Evolutionary conservation across 2,888 invertebrate genomes (phyloP).

Genomic region (Hybos culiciformis): DNA sequence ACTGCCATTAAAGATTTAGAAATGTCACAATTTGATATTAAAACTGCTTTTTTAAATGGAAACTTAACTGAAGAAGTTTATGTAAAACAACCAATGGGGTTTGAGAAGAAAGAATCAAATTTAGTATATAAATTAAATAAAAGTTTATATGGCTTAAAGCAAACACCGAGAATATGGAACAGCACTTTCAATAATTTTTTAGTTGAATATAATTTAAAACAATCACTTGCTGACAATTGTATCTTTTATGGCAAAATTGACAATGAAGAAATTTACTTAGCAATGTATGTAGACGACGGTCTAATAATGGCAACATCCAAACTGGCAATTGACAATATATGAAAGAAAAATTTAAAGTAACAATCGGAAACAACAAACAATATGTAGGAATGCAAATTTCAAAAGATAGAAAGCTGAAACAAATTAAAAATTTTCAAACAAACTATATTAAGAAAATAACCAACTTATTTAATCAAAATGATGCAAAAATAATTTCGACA

Average conservation of each 20-base stretch:
- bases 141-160: constrained; percentile 12
- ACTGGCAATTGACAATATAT: neutral
- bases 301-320: constrained; percentile 1
- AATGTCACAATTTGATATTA: constrained; percentile 9
- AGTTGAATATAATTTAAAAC: neutral
- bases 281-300: neutral
- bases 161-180: constrained; percentile 10
- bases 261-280: neutral
- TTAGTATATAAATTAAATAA: constrained; percentile 10
- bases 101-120: neutral
- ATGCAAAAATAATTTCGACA: too few species aligned
- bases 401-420: too few species aligned
- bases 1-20: constrained; percentile 3
- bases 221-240: constrained; percentile 1
- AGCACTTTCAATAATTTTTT: constrained; percentile 1
- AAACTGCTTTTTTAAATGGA: constrained; percentile 9
- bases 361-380: neutral
- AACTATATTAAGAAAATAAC: too few species aligned
- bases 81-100: constrained; percentile 6
- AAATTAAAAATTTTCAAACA: too few species aligned
- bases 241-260: neutral
- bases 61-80: constrained; percentile 3
- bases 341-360: constrained; percentile 1
- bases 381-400: neutral
- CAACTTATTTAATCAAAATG: too few species aligned